Evolutionary conservation across 2,797 vertebrate species (phyloP).

Genomic region (Petrocephalus schoutedeni): DNA sequence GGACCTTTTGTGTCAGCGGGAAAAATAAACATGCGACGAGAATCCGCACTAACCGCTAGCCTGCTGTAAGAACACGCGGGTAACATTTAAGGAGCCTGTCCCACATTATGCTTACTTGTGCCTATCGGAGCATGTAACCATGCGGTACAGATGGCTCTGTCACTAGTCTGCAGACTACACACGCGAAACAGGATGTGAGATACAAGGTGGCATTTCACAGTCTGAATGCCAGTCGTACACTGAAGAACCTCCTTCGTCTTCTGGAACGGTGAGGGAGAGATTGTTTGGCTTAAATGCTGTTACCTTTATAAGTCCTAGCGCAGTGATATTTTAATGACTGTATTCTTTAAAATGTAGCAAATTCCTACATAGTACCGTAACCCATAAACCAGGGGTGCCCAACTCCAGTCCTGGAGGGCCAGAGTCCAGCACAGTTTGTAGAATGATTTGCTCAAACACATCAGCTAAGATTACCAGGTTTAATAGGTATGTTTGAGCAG

Average conservation of each 20-base stretch:
- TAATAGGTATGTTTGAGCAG: no score
- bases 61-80: background rate
- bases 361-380: background rate
- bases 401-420: no score
- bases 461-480: no score
- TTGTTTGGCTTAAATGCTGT: background rate
- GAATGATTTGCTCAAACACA: no score
- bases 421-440: no score
- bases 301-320: background rate
- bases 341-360: background rate
- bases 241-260: background rate
- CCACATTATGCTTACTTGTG: background rate
- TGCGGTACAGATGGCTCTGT: background rate
- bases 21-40: background rate
- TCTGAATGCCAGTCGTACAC: background rate
- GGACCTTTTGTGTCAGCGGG: background rate
- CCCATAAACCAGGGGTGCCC: no score
- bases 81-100: background rate
- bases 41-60: background rate
- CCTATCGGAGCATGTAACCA: background rate
- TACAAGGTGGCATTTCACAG: background rate
- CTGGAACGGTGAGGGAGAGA: background rate
- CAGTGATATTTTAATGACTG: background rate
- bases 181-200: background rate
- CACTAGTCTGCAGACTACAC: background rate